phyloP scores from a whole-genome alignment of 2,113 vertebrate species.

The Dipodomys spectabilis region DNA sequence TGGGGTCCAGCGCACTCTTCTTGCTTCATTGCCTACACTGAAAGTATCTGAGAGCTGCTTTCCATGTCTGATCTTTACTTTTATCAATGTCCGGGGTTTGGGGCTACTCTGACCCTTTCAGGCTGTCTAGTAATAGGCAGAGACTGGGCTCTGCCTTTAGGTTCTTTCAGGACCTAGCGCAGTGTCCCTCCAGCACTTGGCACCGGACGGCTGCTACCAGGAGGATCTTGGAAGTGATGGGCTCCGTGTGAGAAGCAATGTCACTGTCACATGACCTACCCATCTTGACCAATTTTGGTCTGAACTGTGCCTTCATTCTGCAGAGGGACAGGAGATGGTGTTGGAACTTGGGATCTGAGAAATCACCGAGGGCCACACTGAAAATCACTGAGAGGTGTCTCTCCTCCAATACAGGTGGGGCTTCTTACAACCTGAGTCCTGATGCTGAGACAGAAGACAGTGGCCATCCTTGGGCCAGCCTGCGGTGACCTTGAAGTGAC shows the following conservation, averaged over 20 bases:
- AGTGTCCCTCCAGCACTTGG: background rate
- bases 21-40: background rate
- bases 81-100: fast-evolving
- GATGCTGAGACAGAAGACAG: background rate
- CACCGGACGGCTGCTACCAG: background rate
- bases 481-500: background rate
- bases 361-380: background rate
- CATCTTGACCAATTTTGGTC: background rate
- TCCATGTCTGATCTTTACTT: background rate
- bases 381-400: fast-evolving
- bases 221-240: background rate
- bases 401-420: background rate
- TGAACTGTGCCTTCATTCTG: background rate
- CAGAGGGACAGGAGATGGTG: background rate
- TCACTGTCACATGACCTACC: background rate
- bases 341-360: background rate
- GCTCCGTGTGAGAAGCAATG: background rate
- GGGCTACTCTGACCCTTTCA: too few relatives aligned
- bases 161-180: background rate
- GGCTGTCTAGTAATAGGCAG: background rate
- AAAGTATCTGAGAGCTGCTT: background rate
- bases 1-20: fast-evolving
- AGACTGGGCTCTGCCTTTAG: background rate
- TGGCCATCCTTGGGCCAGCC: fast-evolving
- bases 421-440: background rate